These are phyloP conservation scores for Monopis laevigella DNA, from an alignment of 2,888 invertebrate genomes.

Conservation along the genomic window DNA sequence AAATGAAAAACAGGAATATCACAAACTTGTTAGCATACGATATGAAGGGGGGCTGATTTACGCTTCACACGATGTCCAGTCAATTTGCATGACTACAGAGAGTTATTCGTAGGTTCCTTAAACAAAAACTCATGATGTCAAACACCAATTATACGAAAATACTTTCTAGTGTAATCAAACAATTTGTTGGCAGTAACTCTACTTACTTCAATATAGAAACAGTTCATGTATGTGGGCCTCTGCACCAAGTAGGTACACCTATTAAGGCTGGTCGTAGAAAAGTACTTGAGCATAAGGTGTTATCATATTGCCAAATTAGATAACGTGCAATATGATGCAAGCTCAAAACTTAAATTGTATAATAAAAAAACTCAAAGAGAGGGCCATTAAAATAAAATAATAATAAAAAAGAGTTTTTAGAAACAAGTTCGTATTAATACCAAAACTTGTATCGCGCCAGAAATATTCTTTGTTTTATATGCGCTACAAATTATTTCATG, in stretches of 20 bases:
- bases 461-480: background rate
- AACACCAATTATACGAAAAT: conserved; percentile 5
- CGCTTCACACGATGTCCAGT: conserved; percentile 3
- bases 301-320: conserved; percentile 14
- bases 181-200: conserved; percentile 1
- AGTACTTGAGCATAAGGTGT: conserved; percentile 17
- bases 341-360: conserved; percentile 17
- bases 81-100: conserved; percentile 5
- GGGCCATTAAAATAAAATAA: conserved; percentile 13
- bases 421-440: background rate
- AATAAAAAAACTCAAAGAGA: conserved; percentile 19
- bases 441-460: background rate
- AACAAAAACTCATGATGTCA: conserved; percentile 1
- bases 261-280: conserved; percentile 18
- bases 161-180: conserved; percentile 2
- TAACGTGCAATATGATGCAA: conserved; percentile 9
- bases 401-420: background rate
- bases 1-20: conserved; percentile 6
- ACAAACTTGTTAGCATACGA: conserved; percentile 7
- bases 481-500: background rate
- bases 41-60: conserved; percentile 8
- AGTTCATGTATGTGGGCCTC: conserved; percentile 15
- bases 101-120: conserved; percentile 1
- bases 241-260: conserved; percentile 17
- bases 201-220: conserved; percentile 13